Evolutionary conservation across 2,888 invertebrate genomes (phyloP).

Genomic region (Synergus umbraculus): DNA sequence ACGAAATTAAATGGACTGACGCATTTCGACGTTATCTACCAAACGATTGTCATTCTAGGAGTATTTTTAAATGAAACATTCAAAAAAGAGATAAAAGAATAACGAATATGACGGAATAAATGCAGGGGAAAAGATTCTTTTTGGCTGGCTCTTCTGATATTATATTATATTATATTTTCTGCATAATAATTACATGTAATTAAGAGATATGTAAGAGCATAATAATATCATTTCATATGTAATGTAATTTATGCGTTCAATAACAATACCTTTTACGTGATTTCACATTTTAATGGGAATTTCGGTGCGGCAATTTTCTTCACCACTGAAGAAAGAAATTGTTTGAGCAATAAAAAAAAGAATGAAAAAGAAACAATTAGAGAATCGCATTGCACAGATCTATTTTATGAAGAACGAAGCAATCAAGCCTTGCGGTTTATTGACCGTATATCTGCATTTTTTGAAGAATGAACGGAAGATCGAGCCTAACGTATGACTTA

Average conservation of each 20-base stretch:
- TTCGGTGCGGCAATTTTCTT: not conserved
- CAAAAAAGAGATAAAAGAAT: no score
- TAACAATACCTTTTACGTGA: not conserved
- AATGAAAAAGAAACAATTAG: not conserved
- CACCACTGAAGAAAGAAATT: not conserved
- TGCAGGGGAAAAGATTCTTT: no score
- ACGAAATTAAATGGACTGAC: constrained; percentile 13
- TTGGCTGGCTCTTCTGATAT: no score
- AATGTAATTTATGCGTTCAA: not conserved
- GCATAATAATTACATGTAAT: no score
- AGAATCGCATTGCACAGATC: not conserved
- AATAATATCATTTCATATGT: not conserved
- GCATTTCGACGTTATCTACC: not conserved
- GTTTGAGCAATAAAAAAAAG: not conserved
- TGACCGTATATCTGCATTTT: not conserved
- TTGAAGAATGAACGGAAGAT: not conserved
- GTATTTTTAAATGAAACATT: not conserved
- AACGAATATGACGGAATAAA: no score
- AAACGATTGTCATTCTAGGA: not conserved
- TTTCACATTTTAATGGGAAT: not conserved
- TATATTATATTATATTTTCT: no score
- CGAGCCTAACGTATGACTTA: not conserved
- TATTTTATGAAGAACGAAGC: not conserved
- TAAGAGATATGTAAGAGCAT: not conserved
- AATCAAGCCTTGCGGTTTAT: constrained; percentile 8